phyloP scores from a whole-genome alignment of 2,113 vertebrate genomes.

The Glaucidium brasilianum region DNA sequence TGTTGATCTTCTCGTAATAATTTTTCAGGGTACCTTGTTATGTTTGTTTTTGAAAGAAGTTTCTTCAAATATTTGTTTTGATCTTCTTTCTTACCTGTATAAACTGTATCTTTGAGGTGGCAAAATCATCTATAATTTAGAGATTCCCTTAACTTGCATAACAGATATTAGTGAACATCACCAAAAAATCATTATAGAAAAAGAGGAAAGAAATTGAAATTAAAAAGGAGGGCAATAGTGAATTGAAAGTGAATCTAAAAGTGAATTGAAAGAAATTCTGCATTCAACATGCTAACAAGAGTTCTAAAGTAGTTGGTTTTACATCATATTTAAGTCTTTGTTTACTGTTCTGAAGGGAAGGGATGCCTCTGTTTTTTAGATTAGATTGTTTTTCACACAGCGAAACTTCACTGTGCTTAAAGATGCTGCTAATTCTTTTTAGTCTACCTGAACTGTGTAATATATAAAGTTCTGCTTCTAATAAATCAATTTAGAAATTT shows the following conservation, averaged over 20 bases:
- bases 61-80: background rate
- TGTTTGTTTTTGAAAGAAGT: background rate
- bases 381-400: background rate
- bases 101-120: background rate
- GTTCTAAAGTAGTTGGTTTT: background rate
- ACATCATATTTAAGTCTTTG: background rate
- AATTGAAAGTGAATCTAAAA: background rate
- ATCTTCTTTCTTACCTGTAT: background rate
- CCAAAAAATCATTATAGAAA: background rate
- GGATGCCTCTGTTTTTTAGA: background rate
- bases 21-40: background rate
- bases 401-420: background rate
- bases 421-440: background rate
- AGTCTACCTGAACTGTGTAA: background rate
- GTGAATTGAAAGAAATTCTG: background rate
- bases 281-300: rapidly evolving
- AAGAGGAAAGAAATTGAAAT: background rate
- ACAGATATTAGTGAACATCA: background rate
- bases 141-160: background rate
- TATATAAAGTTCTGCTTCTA: background rate
- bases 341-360: background rate
- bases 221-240: background rate
- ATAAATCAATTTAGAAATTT: background rate
- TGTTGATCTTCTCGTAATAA: background rate
- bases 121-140: background rate